Evolutionary conservation across 2,113 vertebrate species (phyloP).

Genomic region (Hassar affinis): DNA sequence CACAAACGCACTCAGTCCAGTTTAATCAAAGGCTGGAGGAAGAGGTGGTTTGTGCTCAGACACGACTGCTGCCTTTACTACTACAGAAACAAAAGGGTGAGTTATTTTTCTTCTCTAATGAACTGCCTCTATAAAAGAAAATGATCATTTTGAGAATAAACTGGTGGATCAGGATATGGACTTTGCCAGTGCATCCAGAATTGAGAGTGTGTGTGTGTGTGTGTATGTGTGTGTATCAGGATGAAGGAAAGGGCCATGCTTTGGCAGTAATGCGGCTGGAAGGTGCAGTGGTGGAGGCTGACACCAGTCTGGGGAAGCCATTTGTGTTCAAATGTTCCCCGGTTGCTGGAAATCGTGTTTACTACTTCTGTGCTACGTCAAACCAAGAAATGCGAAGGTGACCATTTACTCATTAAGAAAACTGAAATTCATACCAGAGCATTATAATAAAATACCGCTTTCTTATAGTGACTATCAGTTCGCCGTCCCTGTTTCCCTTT

Average conservation of each 20-base stretch:
- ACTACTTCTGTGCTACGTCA: constrained; percentile 84
- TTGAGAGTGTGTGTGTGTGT: not conserved
- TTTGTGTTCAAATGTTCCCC: constrained; percentile 87
- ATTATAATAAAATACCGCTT: not conserved
- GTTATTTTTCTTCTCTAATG: constrained; percentile 9
- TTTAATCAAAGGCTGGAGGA: constrained; percentile 88
- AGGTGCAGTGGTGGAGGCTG: constrained; percentile 80
- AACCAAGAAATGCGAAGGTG: constrained; percentile 92
- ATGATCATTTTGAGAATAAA: not conserved
- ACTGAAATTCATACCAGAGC: not conserved
- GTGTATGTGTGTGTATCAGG: constrained; percentile 63
- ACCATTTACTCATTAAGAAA: not conserved
- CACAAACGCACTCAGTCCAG: constrained; percentile 85
- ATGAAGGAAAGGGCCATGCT: constrained; percentile 81
- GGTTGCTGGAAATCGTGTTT: constrained; percentile 72
- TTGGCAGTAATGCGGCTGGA: constrained; percentile 79
- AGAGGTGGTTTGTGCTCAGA: constrained; percentile 89
- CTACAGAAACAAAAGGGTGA: constrained; percentile 87
- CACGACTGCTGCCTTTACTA: constrained; percentile 83
- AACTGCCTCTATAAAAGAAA: not conserved
- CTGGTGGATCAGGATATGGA: not conserved
- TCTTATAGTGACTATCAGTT: not conserved
- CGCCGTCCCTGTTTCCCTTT: no score
- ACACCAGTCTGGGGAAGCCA: constrained; percentile 82
- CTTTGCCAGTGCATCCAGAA: not conserved